Base-by-base conservation (phyloP, 2,888 invertebrate genomes). In the Sacculina carcini region DNA sequence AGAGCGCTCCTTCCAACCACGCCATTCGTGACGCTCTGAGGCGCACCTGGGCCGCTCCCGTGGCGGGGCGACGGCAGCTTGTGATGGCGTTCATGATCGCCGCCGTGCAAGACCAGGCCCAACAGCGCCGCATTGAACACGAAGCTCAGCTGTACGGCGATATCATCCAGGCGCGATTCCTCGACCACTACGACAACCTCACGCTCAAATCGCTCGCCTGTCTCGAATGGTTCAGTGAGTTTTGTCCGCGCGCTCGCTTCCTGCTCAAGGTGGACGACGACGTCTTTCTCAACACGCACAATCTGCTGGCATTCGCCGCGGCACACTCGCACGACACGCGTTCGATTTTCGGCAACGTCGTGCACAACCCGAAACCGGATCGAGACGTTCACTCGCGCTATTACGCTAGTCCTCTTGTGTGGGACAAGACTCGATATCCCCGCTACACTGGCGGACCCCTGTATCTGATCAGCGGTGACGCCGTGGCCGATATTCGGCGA, bases 101-200 rank as follows among this genome's bases (percentile, higher is more conserved):
- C 2, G 12, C 7, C 21, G 14, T 19, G 6, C n/a, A 4, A 12
- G 49, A 49, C 39, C 12, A 29, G n/a, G 38, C n/a, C 14, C 12
- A 10, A 12, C 28, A 29, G 40, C 14, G 16, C n/a, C 16, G 9
- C 28, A 28, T 44, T 28, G 44, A 44, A 7, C 29, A 44, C 44
- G 44, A 44, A 9, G 16, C 26, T 14, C 29, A 26, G 9, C 44
- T 44, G 16, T 32, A 50, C 42, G 50, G 42, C 5, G 50, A 50
- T 19, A 42, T 50, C 24, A 5, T 50, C 4, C 50, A 50, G 32
- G 50, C 50, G 12, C 26, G 40, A 28, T 40, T 50, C 19, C 19
- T 39, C 32, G 50, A 50, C 24, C 50, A 50, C 50, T 50, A 50
- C 42, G 40, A 50, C 50, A 50, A 50, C 50, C 50, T 50, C 7